Evolutionary conservation across 1,140 invertebrate genomes (phyloP).

Genomic region (Copidosoma floridanum): DNA sequence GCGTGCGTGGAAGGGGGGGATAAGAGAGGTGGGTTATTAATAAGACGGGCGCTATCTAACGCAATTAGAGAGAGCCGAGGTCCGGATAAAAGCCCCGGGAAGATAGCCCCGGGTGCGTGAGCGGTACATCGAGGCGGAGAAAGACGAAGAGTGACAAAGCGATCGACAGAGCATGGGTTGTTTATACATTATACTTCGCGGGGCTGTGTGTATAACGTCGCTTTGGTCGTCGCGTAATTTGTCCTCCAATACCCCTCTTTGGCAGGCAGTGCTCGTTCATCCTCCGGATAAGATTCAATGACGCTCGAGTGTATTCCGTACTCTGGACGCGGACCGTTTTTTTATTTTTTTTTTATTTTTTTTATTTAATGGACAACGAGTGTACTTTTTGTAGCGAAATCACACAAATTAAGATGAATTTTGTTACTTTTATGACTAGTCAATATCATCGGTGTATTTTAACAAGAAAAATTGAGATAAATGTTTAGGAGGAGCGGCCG

Average conservation of each 20-base stretch:
- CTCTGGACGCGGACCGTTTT: background rate
- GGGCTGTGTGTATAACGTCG: background rate
- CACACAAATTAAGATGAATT: too few species aligned
- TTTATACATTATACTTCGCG: background rate
- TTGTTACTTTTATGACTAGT: too few species aligned
- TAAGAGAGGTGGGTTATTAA: conserved; percentile 47
- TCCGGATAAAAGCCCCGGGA: background rate
- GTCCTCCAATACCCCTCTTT: too few species aligned
- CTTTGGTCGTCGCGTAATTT: conserved; percentile 17
- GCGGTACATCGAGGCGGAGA: conserved; percentile 32
- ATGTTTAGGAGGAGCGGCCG: too few species aligned
- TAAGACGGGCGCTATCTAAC: conserved; percentile 53
- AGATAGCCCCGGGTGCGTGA: conserved; percentile 29
- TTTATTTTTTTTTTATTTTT: too few species aligned
- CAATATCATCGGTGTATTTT: too few species aligned
- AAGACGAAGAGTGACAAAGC: background rate
- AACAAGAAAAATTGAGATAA: too few species aligned
- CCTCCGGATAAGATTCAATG: conserved; percentile 22
- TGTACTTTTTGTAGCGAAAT: too few species aligned
- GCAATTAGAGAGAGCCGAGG: conserved; percentile 48
- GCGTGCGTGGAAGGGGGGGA: background rate
- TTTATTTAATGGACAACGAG: too few species aligned
- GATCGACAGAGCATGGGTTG: background rate
- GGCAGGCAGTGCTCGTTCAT: conserved; percentile 1
- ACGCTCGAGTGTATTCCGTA: too few species aligned